A percentile compares a stretch with the other conserved stretches of the same genome.
These are phyloP conservation scores for roundworm (Caenorhabditis elegans) DNA, from an alignment of 1,140 invertebrate species.

Conservation along the genomic window DNA sequence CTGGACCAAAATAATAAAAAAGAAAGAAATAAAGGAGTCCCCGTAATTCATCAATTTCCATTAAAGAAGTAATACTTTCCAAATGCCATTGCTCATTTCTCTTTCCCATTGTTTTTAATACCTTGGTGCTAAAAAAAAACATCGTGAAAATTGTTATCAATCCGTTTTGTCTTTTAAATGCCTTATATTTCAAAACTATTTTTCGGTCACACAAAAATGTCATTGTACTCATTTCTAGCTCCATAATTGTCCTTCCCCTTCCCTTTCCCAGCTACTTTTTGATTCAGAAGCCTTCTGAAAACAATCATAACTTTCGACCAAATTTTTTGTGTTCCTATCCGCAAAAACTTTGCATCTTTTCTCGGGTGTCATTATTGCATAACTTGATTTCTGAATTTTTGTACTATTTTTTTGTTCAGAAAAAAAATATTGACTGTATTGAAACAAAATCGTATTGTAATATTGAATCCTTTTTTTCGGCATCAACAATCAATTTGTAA, in stretches of 20 bases:
- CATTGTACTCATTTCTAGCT: conserved; percentile 23
- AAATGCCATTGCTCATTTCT: conserved; percentile 24
- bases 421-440: too few relatives aligned
- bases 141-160: too few relatives aligned
- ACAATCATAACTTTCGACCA: neutral
- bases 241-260: neutral
- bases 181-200: neutral
- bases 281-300: conserved; percentile 10
- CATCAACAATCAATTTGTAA: too few relatives aligned
- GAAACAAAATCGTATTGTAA: too few relatives aligned
- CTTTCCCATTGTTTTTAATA: neutral
- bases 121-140: conserved; percentile 11
- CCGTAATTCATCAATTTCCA: too few relatives aligned
- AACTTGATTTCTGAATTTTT: neutral
- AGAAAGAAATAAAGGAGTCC: neutral
- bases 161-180: neutral
- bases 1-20: neutral
- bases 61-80: neutral
- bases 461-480: too few relatives aligned
- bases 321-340: neutral
- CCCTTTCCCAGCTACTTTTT: neutral
- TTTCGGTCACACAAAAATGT: neutral
- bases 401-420: neutral
- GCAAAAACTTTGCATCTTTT: neutral
- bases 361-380: neutral